Evolutionary conservation across 2,888 invertebrate species (phyloP).

Genomic region (Cloeon dipterum): DNA sequence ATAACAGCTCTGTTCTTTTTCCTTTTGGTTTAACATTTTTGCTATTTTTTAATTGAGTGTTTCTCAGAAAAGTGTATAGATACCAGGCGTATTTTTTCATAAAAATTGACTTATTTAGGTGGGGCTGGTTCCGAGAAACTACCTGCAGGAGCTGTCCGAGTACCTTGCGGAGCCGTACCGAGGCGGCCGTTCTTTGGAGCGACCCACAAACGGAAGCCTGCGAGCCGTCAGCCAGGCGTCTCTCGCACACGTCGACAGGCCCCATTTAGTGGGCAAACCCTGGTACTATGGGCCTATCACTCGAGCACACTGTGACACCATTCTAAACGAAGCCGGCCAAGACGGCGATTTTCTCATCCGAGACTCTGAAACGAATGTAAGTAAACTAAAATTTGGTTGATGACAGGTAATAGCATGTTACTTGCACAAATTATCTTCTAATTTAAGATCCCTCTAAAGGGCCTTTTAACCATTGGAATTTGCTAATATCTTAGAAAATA

Average conservation of each 20-base stretch:
- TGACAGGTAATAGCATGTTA: too few species aligned
- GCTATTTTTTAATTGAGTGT: too few species aligned
- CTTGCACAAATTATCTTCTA: too few species aligned
- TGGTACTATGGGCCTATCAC: constrained; percentile 98
- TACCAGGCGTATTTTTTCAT: too few species aligned
- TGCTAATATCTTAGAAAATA: too few species aligned
- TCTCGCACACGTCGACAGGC: constrained; percentile 25
- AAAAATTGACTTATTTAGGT: constrained; percentile 20
- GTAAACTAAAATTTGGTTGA: too few species aligned
- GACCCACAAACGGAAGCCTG: constrained; percentile 16
- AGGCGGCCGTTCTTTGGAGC: constrained; percentile 19
- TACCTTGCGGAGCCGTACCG: constrained; percentile 69
- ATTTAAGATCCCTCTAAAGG: too few species aligned
- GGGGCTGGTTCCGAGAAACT: constrained; percentile 89
- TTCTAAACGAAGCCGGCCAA: constrained; percentile 84
- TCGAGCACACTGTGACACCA: constrained; percentile 84
- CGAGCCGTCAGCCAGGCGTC: constrained; percentile 3
- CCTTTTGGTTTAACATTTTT: too few species aligned
- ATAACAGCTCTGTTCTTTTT: too few species aligned
- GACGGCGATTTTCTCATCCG: constrained; percentile 97
- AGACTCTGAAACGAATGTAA: constrained; percentile 97
- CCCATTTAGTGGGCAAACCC: constrained; percentile 54
- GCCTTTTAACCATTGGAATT: not conserved
- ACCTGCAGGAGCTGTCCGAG: constrained; percentile 71
- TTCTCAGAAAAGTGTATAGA: too few species aligned